Conservation (phyloP, 1,140 invertebrate species). For the Brachionus koreanus region DNA sequence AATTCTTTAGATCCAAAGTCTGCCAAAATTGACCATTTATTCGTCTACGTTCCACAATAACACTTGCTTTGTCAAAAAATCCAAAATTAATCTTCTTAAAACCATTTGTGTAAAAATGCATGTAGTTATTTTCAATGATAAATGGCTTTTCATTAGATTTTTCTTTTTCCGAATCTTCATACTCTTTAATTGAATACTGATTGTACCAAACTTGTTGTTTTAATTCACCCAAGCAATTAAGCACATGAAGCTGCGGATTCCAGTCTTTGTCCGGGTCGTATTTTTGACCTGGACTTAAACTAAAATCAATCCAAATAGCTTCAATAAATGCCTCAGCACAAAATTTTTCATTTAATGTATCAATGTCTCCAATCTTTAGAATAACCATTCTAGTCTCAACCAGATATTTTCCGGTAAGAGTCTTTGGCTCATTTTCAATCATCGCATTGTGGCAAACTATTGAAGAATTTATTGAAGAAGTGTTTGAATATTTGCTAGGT, state of each 20-base stretch:
- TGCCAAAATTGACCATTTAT: conserved; percentile 35
- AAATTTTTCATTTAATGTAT: conserved; percentile 47
- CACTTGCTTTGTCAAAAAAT: conserved; percentile 7
- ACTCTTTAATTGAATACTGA: conserved; percentile 11
- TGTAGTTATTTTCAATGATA: neutral
- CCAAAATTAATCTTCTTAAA: neutral
- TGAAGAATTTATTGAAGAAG: neutral
- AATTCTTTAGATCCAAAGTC: conserved; percentile 2
- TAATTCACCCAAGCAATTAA: neutral
- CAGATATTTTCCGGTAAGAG: neutral
- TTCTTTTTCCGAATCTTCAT: neutral
- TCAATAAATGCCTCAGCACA: conserved; percentile 46
- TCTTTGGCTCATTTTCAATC: neutral
- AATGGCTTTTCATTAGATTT: conserved; percentile 32
- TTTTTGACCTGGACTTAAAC: neutral
- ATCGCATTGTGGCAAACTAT: neutral
- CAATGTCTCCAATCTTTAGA: conserved; percentile 46
- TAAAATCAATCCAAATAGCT: conserved; percentile 44
- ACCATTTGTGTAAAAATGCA: neutral
- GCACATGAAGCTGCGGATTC: neutral
- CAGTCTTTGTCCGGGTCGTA: conserved; percentile 7
- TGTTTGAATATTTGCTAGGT: neutral
- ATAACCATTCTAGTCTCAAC: conserved; percentile 39
- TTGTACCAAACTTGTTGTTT: conserved; percentile 35
- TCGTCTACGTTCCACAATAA: conserved; percentile 14